Base-by-base conservation (phyloP, 2,888 invertebrate species). In the Melangyna quadrimaculata region DNA sequence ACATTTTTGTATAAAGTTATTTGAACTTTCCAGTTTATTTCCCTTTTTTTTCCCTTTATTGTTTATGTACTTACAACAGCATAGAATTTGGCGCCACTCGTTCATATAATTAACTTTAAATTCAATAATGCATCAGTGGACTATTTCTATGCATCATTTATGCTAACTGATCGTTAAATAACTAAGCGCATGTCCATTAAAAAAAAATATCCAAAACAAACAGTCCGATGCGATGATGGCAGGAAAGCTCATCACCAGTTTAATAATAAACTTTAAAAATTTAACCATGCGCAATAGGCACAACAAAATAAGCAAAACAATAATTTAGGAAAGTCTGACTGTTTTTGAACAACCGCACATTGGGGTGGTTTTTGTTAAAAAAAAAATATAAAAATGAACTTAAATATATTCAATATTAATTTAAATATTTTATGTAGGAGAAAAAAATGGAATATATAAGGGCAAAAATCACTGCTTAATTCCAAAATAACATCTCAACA, bases 181-280 rank as follows among this genome's bases (percentile, higher is more conserved):
- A 1, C 0, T 27, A 24, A 8, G n/a, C 51, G 24, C 24, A 27
- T 24, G 51, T 51, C n/a, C 14, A 8, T 1, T 51, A 0, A 24
- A 51, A 51, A 22, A 12, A 12, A 6, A 9, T 22, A 45, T 45
- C 4, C 12, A 48, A 48, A 22, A 24, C 14, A 51, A 51, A 51
- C 8, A 27, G 14, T 51, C 27, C 4, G 24, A 27, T n/a, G n/a
- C n/a, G n/a, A n/a, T n/a, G n/a, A n/a, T n/a, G 3, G 24, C 9
- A 14, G 5, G 5, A 61, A 61, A 61, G 61, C 61, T 61, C 61
- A 40, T 17, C 24, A 27, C n/a, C 40, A 12, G 27, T 61, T 61
- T 61, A 45, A 65, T 45, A 45, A 65, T 29, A 65, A 65, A 65
- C 40, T 45, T 65, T n/a, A 43, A 37, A 43, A 14, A 45, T 6